Evolutionary conservation across 2,888 invertebrate species (phyloP).

Genomic region (Maniola hyperantus): DNA sequence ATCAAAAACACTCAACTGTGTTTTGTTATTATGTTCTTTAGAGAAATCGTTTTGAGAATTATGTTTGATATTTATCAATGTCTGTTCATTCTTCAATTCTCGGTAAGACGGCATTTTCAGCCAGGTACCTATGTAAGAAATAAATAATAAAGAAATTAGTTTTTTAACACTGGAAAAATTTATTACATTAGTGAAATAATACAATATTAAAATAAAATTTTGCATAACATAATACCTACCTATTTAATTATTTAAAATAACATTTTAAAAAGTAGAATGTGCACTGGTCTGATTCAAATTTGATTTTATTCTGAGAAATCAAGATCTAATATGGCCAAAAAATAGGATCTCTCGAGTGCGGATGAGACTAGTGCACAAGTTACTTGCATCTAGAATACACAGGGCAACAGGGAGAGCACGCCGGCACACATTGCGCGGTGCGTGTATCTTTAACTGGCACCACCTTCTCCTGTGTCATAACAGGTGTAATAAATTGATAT

Average conservation of each 20-base stretch:
- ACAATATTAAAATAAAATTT: constrained; percentile 29
- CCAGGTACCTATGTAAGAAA: constrained; percentile 65
- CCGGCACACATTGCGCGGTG: constrained; percentile 63
- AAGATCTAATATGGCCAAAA: too few relatives aligned
- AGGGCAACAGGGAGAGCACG: constrained; percentile 53
- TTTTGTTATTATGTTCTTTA: neutral
- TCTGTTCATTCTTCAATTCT: constrained; percentile 55
- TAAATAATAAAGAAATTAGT: constrained; percentile 27
- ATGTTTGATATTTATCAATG: constrained; percentile 35
- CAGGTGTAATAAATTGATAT: constrained; percentile 73
- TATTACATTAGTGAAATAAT: constrained; percentile 32
- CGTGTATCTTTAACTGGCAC: constrained; percentile 64
- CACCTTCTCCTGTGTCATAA: constrained; percentile 49
- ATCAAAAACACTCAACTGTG: constrained; percentile 11
- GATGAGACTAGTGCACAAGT: neutral
- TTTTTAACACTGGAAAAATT: constrained; percentile 10
- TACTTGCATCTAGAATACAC: constrained; percentile 34
- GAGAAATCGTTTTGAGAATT: constrained; percentile 30
- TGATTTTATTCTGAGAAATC: neutral
- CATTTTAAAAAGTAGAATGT: neutral
- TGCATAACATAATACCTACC: neutral
- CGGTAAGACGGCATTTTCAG: constrained; percentile 58
- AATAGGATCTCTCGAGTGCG: too few relatives aligned
- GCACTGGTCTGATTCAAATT: neutral
- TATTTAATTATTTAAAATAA: neutral